These are phyloP conservation scores for Temnopleurus reevesii DNA, from an alignment of 53 echinoderm and acorn worm species.

Conservation along the genomic window DNA sequence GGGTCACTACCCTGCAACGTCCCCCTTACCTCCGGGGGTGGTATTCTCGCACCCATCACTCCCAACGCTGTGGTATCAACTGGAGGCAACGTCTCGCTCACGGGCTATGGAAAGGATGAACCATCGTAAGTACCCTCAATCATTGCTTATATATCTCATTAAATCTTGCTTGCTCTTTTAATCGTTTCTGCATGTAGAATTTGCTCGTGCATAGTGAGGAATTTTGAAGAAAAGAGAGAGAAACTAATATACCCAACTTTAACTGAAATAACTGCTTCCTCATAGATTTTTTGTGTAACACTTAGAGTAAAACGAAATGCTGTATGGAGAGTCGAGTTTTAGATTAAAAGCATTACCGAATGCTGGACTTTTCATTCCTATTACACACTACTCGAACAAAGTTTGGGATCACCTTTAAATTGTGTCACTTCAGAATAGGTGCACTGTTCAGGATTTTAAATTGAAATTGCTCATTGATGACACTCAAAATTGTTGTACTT, in stretches of 20 bases:
- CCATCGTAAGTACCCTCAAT: conserved; percentile 50
- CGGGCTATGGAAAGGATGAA: conserved; percentile 16
- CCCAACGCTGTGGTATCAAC: conserved; percentile 50
- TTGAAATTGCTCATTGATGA: too few species aligned
- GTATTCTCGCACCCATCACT: conserved; percentile 37
- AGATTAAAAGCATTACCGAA: too few species aligned
- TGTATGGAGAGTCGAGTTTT: too few species aligned
- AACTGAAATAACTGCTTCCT: conserved; percentile 1
- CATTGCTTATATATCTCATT: neutral
- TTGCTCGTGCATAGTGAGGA: neutral
- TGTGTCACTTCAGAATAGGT: too few species aligned
- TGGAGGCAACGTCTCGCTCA: conserved; percentile 41
- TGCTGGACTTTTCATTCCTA: too few species aligned
- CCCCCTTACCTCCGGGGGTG: conserved; percentile 27
- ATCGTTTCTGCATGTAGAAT: conserved; percentile 11
- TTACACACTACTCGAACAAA: too few species aligned
- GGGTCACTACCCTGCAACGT: conserved; percentile 44
- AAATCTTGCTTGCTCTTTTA: neutral
- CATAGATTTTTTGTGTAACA: too few species aligned
- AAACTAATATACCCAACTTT: neutral
- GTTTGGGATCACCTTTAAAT: too few species aligned
- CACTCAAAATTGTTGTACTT: too few species aligned
- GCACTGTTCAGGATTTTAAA: too few species aligned
- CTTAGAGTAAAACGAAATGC: too few species aligned
- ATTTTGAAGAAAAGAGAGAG: neutral